Conservation (phyloP, 2,797 vertebrate genomes). For the Periophthalmus magnuspinnatus region DNA sequence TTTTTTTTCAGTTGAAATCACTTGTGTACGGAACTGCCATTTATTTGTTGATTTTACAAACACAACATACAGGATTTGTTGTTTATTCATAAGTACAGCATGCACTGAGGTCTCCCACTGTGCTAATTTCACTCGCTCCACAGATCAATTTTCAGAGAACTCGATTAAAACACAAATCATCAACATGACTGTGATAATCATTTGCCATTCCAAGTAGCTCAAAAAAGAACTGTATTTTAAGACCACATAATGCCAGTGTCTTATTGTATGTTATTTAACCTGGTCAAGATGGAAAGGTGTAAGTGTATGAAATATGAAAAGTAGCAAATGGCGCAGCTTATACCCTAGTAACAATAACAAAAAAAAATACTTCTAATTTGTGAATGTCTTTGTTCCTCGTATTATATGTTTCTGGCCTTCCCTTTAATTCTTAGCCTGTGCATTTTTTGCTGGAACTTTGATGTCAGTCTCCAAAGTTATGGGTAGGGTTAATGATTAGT, state of each 20-base stretch:
- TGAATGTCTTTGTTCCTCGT: not conserved
- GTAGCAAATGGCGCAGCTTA: not conserved
- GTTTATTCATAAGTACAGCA: conserved; percentile 11
- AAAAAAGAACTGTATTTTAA: not conserved
- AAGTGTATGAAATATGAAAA: not conserved
- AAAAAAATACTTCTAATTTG: not conserved
- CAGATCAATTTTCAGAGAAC: conserved; percentile 8
- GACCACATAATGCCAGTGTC: not conserved
- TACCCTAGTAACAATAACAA: not conserved
- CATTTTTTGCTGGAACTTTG: not conserved
- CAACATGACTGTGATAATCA: conserved; percentile 27
- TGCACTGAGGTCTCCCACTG: conserved; percentile 33
- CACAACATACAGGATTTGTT: not conserved
- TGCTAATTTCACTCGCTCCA: conserved; percentile 9
- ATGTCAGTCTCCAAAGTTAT: too few species aligned
- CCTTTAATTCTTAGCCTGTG: not conserved
- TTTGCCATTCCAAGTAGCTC: not conserved
- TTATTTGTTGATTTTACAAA: conserved; percentile 2
- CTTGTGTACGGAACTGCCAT: not conserved
- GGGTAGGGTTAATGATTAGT: too few species aligned
- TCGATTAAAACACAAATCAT: conserved; percentile 23
- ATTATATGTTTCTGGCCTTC: too few species aligned
- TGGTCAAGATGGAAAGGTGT: not conserved
- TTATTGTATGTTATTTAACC: not conserved
- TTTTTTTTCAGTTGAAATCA: not conserved